Percentiles rank a stretch among this genome's conserved stretches.
Conservation (phyloP, 2,113 vertebrate species). For the Uria aalge region DNA sequence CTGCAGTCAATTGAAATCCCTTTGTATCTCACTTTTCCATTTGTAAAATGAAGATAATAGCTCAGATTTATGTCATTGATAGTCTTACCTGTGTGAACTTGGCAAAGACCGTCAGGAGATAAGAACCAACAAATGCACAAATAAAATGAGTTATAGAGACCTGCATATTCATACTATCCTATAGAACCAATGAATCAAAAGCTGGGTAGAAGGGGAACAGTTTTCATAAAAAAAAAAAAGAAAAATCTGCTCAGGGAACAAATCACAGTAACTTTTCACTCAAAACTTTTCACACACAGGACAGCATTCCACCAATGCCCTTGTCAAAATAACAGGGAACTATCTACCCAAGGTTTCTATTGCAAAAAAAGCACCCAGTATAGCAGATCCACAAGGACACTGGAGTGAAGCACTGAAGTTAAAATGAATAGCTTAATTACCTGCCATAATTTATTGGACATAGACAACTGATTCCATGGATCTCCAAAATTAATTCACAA, state of each 20-base stretch:
- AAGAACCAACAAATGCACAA: neutral
- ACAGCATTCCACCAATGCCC: neutral
- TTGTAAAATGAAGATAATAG: neutral
- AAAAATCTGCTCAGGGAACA: neutral
- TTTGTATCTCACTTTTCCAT: neutral
- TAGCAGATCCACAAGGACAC: slow-evolving; percentile 28
- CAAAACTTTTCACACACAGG: neutral
- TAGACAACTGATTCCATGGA: slow-evolving; percentile 27
- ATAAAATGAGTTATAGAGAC: neutral
- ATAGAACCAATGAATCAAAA: neutral
- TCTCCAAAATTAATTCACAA: slow-evolving; percentile 4
- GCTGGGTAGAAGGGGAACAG: neutral
- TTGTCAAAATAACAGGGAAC: neutral
- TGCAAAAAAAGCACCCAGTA: neutral
- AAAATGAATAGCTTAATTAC: slow-evolving; percentile 61
- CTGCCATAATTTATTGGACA: slow-evolving; percentile 52
- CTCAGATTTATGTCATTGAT: neutral
- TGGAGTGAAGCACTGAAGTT: neutral
- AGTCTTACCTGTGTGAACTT: neutral
- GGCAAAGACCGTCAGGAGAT: neutral
- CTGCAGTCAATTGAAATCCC: neutral
- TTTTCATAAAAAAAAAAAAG: neutral
- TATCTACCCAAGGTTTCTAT: neutral
- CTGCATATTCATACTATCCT: neutral
- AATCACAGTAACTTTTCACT: neutral